These are phyloP conservation scores for Oncorhynchus tshawytscha DNA, from an alignment of 2,113 vertebrate species.

Conservation along the genomic window DNA sequence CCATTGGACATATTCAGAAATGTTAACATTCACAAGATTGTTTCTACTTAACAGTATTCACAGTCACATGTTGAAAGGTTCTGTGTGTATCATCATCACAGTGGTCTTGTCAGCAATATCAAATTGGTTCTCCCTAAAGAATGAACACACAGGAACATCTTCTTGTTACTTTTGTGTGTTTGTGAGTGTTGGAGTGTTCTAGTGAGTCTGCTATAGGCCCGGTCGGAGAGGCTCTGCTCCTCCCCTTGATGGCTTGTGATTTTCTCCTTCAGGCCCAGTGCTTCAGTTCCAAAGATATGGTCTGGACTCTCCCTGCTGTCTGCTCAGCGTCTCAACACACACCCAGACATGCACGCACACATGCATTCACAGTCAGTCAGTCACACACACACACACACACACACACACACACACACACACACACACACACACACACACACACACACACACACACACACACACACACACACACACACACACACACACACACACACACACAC, in stretches of 20 bases:
- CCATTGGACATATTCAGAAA: not conserved
- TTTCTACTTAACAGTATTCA: not conserved
- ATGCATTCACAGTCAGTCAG: not conserved
- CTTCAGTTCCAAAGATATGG: slow-evolving; percentile 35
- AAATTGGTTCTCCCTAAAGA: too few relatives aligned
- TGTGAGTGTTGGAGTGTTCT: not conserved
- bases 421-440: too few relatives aligned
- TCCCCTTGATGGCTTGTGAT: not conserved
- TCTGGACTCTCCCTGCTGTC: slow-evolving; percentile 6
- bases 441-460: not conserved
- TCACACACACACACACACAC: not conserved
- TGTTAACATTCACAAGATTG: not conserved
- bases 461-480: not conserved
- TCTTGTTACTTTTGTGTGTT: not conserved
- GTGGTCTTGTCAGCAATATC: not conserved
- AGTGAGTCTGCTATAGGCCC: not conserved
- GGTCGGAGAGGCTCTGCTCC: not conserved
- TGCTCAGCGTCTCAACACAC: not conserved
- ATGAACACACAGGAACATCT: not conserved
- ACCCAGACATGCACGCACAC: not conserved
- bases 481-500: not conserved
- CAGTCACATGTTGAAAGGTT: not conserved
- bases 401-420: not conserved
- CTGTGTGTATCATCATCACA: not conserved
- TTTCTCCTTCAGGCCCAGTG: not conserved